Percentiles rank a stretch among this genome's conserved stretches.
Evolutionary conservation across 2,888 invertebrate genomes (phyloP).

Genomic region (Dermolepida albohirtum): DNA sequence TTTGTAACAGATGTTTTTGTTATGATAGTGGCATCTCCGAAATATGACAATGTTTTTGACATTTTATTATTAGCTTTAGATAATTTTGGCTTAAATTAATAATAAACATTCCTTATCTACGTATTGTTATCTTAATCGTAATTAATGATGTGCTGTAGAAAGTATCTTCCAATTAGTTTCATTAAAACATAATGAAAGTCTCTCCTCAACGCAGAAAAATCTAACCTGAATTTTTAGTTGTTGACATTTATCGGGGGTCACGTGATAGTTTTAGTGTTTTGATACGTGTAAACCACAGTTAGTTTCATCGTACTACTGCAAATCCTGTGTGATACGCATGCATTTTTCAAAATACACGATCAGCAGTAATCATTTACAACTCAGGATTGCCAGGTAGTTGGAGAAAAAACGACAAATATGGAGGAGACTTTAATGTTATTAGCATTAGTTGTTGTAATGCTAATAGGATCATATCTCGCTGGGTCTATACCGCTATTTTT

Average conservation of each 20-base stretch:
- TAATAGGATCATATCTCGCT: conserved; percentile 94
- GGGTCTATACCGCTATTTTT: conserved; percentile 96
- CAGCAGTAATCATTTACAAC: conserved; percentile 14
- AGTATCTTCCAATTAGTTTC: too few species aligned
- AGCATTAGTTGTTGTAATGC: conserved; percentile 90
- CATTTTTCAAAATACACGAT: conserved; percentile 21
- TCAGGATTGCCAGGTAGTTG: conserved; percentile 30
- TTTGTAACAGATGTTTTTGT: too few species aligned
- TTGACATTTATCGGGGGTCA: conserved; percentile 10
- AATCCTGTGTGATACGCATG: conserved; percentile 38
- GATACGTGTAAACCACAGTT: conserved; percentile 10
- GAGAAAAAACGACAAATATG: conserved; percentile 66
- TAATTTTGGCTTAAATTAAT: too few species aligned
- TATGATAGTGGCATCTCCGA: too few species aligned
- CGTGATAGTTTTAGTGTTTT: conserved; percentile 16
- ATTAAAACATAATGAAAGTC: too few species aligned
- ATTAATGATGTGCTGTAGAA: too few species aligned
- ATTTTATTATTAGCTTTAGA: too few species aligned
- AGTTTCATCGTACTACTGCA: conserved; percentile 4
- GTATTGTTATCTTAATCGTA: too few species aligned
- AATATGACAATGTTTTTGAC: too few species aligned
- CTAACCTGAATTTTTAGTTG: not conserved
- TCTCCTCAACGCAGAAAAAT: too few species aligned
- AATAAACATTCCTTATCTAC: too few species aligned
- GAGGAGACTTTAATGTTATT: conserved; percentile 87